A percentile compares a stretch with the other conserved stretches of the same genome.
Conservation (phyloP, 2,797 vertebrate genomes). For the Caiman crocodilus region DNA sequence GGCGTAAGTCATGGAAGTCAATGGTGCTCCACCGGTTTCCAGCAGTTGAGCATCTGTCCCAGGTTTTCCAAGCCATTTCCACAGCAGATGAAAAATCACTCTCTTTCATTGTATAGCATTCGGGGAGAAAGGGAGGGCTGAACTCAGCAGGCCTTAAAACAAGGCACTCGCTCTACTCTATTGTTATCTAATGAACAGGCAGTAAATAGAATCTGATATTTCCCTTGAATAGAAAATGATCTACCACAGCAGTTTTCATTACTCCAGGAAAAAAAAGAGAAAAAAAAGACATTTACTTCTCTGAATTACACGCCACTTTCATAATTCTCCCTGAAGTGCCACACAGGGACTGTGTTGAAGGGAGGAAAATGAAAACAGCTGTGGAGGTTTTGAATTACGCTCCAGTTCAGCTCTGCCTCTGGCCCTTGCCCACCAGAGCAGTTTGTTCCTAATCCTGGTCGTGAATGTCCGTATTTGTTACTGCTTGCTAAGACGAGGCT, state of each 20-base stretch:
- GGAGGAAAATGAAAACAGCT: constrained; percentile 88
- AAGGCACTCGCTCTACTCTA: not conserved
- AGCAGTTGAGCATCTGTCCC: not conserved
- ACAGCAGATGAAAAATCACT: not conserved
- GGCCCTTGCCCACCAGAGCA: constrained; percentile 83
- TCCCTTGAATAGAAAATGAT: constrained; percentile 75
- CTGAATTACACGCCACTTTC: constrained; percentile 82
- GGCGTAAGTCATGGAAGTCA: not conserved
- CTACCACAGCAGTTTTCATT: constrained; percentile 78
- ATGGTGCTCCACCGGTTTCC: not conserved
- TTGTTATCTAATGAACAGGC: constrained; percentile 53
- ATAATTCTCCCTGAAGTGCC: constrained; percentile 82
- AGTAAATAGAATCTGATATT: constrained; percentile 67
- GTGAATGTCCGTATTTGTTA: constrained; percentile 81
- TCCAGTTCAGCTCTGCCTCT: constrained; percentile 78
- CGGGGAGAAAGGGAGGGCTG: not conserved
- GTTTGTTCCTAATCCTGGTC: constrained; percentile 81
- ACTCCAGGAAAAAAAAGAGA: constrained; percentile 65
- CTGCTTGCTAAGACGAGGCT: constrained; percentile 69
- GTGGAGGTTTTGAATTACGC: constrained; percentile 85
- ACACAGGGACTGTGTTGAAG: constrained; percentile 82
- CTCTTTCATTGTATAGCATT: rapidly evolving
- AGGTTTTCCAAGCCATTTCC: not conserved
- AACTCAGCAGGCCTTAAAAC: not conserved
- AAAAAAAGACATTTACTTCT: constrained; percentile 77